These are phyloP conservation scores for Tipula unca DNA, from an alignment of 2,888 invertebrate species.

Conservation along the genomic window DNA sequence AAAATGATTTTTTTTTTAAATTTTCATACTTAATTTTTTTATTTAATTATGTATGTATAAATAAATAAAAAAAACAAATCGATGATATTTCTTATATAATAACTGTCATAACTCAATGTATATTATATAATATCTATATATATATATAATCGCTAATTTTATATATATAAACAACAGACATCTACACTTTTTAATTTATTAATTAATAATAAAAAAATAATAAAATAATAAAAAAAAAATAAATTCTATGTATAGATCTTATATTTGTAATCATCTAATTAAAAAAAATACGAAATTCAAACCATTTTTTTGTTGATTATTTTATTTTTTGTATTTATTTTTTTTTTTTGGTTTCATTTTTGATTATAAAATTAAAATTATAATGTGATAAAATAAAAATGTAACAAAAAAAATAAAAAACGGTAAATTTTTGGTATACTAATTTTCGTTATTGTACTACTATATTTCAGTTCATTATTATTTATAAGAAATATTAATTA, in stretches of 20 bases:
- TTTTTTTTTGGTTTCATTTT: neutral
- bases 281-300: conserved; percentile 2
- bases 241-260: conserved; percentile 15
- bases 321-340: neutral
- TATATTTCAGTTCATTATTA: conserved; percentile 19
- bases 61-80: conserved; percentile 14
- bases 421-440: neutral
- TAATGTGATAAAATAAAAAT: neutral
- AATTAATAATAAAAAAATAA: neutral
- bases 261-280: neutral
- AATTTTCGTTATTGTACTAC: conserved; percentile 19
- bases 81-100: neutral
- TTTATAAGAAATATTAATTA: conserved; percentile 9
- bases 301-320: conserved; percentile 3
- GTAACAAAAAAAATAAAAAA: neutral
- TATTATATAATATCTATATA: neutral
- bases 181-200: conserved; percentile 31
- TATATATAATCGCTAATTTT: conserved; percentile 15
- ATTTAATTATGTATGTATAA: neutral
- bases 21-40: neutral
- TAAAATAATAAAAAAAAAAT: neutral
- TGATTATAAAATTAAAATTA: neutral
- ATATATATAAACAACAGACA: conserved; percentile 33
- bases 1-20: neutral
- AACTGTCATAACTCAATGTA: conserved; percentile 14